A percentile compares a stretch with the other conserved stretches of the same genome.
Conservation (phyloP, 1,140 invertebrate genomes). For the Drosophila littoralis region DNA sequence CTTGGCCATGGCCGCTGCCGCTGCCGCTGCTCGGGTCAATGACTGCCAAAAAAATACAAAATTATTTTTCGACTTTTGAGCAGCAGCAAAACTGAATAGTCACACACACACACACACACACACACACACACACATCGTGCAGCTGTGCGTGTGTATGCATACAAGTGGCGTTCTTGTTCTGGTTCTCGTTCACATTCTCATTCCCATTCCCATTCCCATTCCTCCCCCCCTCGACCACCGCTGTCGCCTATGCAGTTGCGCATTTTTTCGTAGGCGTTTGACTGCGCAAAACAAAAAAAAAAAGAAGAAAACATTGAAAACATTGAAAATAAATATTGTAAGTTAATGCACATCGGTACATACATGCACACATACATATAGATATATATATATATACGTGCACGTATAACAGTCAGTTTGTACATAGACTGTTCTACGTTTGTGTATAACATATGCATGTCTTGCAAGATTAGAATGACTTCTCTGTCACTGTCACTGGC, state of each 20-base stretch:
- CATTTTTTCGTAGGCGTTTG: constrained; percentile 78
- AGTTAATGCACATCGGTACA: constrained; percentile 5
- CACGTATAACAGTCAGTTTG: constrained; percentile 2
- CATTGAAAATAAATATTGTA: constrained; percentile 1
- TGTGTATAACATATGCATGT: constrained; percentile 33
- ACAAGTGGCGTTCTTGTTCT: constrained; percentile 72
- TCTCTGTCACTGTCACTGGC: constrained; percentile 18
- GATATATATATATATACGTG: neutral
- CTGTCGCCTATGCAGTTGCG: constrained; percentile 68
- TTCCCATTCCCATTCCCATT: constrained; percentile 3
- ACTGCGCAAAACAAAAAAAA: constrained; percentile 24
- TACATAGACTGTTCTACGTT: constrained; percentile 30
- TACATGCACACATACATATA: neutral
- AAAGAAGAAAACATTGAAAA: neutral
- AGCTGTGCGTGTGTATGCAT: constrained; percentile 29
- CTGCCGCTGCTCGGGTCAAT: constrained; percentile 66
- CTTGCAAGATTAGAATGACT: constrained; percentile 65
- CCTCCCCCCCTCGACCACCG: neutral
- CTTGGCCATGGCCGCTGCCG: constrained; percentile 59
- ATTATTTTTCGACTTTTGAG: constrained; percentile 63
- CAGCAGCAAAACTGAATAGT: constrained; percentile 74
- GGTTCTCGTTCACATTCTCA: constrained; percentile 17
- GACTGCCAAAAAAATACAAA: constrained; percentile 70
- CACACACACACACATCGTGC: neutral
- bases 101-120: constrained; percentile 29